Evolutionary conservation across 2,797 vertebrate genomes (phyloP).

Genomic region (Numenius phaeopus): DNA sequence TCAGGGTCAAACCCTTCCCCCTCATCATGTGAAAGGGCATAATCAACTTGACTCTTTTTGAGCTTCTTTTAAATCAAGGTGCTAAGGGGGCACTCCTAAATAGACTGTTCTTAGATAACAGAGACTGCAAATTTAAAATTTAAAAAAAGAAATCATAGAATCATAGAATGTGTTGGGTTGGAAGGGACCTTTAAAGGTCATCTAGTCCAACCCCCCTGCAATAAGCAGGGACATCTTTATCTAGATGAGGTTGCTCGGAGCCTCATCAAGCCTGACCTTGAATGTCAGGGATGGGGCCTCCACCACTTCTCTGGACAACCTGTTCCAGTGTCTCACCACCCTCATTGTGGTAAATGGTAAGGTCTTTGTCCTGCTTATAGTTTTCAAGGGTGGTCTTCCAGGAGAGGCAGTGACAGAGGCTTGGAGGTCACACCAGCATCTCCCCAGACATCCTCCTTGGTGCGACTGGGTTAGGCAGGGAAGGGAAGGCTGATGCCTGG

Average conservation of each 20-base stretch:
- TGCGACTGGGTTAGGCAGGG: fast-evolving
- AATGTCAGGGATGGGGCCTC: too few relatives aligned
- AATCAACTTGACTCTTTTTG: neutral
- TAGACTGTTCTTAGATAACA: neutral
- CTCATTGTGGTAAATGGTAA: too few relatives aligned
- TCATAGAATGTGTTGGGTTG: too few relatives aligned
- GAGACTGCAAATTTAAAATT: neutral
- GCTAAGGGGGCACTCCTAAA: neutral
- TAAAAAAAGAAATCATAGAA: too few relatives aligned
- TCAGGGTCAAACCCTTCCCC: too few relatives aligned
- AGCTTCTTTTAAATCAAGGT: neutral
- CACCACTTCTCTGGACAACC: too few relatives aligned
- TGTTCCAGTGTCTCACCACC: too few relatives aligned
- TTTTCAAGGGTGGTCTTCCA: neutral
- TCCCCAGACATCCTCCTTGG: neutral
- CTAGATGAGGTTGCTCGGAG: too few relatives aligned
- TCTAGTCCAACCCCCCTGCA: too few relatives aligned
- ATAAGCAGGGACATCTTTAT: too few relatives aligned
- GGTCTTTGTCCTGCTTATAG: neutral
- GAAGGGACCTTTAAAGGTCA: too few relatives aligned
- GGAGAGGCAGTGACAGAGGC: neutral
- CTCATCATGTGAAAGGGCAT: neutral
- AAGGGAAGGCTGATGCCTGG: neutral
- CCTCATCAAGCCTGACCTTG: too few relatives aligned
- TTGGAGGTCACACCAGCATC: neutral